phyloP scores from a whole-genome alignment of 2,113 vertebrate species.

The Muscicapa adusta region DNA sequence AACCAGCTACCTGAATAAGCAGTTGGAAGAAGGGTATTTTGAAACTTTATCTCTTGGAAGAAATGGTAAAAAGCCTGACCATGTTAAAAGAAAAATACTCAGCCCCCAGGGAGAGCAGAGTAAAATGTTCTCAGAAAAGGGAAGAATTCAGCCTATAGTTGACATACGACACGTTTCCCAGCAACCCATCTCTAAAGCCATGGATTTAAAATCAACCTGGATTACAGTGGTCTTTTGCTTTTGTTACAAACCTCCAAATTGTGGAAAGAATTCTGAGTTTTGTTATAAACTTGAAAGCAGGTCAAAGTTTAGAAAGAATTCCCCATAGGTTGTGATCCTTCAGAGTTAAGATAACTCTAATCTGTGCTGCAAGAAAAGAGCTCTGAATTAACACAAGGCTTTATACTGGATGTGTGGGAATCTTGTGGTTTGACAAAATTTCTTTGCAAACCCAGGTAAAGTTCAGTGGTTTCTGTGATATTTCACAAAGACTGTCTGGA shows the following conservation, averaged over 20 bases:
- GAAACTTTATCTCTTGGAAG: neutral
- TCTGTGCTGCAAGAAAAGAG: neutral
- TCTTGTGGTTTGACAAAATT: neutral
- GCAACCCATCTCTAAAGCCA: neutral
- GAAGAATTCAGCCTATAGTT: neutral
- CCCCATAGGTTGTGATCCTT: neutral
- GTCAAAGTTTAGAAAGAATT: neutral
- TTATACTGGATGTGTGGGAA: neutral
- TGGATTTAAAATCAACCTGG: neutral
- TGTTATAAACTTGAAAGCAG: neutral
- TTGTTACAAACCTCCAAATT: neutral
- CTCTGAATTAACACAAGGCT: neutral
- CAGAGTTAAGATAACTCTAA: neutral
- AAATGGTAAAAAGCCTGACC: neutral
- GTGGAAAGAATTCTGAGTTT: neutral
- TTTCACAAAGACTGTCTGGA: neutral
- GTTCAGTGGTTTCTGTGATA: conserved; percentile 15
- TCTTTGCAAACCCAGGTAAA: conserved; percentile 37
- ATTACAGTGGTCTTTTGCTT: neutral
- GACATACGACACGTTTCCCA: accelerated
- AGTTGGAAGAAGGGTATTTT: neutral
- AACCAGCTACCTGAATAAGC: neutral
- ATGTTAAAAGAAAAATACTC: neutral
- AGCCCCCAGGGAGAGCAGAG: neutral
- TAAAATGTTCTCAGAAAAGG: neutral